Conservation (phyloP, 2,113 vertebrate species). For the Hippocampus barbouri region DNA sequence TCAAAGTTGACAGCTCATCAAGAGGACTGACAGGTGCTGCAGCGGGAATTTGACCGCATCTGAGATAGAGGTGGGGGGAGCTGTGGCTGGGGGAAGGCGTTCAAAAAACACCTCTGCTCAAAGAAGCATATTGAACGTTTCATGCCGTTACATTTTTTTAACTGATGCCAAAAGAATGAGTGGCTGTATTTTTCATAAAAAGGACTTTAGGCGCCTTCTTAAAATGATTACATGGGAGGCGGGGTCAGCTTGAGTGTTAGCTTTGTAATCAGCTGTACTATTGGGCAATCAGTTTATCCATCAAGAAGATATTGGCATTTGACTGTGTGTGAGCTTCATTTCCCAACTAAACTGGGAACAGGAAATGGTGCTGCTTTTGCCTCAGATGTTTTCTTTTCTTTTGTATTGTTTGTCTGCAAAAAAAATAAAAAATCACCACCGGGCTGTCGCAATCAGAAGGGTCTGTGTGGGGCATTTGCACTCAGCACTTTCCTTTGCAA, state of each 20-base stretch:
- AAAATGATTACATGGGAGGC: constrained; percentile 9
- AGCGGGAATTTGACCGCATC: constrained; percentile 28
- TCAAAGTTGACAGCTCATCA: constrained; percentile 42
- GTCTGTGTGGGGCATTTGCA: constrained; percentile 25
- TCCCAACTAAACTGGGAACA: constrained; percentile 16
- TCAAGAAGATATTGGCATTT: constrained; percentile 38
- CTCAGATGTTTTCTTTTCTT: neutral
- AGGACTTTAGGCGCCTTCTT: neutral
- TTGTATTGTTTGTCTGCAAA: constrained; percentile 29
- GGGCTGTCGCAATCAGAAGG: constrained; percentile 33
- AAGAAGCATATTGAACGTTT: constrained; percentile 16
- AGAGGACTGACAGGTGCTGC: constrained; percentile 40
- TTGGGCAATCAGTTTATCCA: constrained; percentile 50
- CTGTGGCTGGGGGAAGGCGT: neutral
- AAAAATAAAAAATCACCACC: constrained; percentile 27
- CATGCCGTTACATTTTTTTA: constrained; percentile 4
- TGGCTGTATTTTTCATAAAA: neutral
- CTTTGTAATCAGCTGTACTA: constrained; percentile 52
- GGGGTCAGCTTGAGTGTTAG: constrained; percentile 42
- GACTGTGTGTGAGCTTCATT: constrained; percentile 42
- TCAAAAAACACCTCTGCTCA: constrained; percentile 5
- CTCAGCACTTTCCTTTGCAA: constrained; percentile 27
- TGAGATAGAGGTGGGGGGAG: neutral
- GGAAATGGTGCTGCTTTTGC: constrained; percentile 1
- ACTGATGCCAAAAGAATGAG: constrained; percentile 1